Evolutionary conservation across 2,888 invertebrate genomes (phyloP).

Genomic region (Lasioglossum morio): DNA sequence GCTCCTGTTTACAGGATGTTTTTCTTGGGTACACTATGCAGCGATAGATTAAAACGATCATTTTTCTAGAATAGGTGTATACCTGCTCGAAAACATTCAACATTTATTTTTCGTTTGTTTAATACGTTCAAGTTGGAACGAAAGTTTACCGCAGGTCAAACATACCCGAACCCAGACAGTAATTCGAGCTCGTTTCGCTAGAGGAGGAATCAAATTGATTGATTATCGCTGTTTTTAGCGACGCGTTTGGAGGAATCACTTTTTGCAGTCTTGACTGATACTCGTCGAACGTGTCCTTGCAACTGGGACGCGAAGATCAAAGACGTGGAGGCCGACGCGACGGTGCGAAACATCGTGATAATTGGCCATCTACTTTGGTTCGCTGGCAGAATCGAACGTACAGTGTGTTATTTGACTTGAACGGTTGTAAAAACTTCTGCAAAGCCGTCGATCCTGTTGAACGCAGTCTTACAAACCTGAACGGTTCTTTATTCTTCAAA

Average conservation of each 20-base stretch:
- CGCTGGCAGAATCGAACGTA: background rate
- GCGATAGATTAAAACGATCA: too few relatives aligned
- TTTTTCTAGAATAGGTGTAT: too few relatives aligned
- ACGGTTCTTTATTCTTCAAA: too few relatives aligned
- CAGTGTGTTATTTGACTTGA: background rate
- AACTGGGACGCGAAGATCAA: background rate
- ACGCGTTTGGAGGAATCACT: background rate
- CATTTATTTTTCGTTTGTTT: background rate
- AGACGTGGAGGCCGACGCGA: background rate
- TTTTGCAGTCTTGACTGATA: background rate
- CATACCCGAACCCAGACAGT: background rate
- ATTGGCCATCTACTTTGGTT: background rate
- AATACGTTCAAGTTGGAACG: conserved; percentile 2
- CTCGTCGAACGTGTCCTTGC: background rate
- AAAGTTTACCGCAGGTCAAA: background rate
- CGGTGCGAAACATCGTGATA: background rate
- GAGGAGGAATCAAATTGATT: conserved; percentile 41
- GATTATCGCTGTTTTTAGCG: conserved; percentile 33
- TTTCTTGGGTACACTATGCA: too few relatives aligned
- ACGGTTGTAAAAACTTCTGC: conserved; percentile 65
- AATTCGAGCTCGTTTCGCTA: too few relatives aligned
- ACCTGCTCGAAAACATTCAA: too few relatives aligned
- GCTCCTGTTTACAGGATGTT: too few relatives aligned
- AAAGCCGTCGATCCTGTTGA: conserved; percentile 62
- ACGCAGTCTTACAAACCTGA: background rate